phyloP scores from a whole-genome alignment of 2,888 invertebrate species.

The Heliconius ismenius region DNA sequence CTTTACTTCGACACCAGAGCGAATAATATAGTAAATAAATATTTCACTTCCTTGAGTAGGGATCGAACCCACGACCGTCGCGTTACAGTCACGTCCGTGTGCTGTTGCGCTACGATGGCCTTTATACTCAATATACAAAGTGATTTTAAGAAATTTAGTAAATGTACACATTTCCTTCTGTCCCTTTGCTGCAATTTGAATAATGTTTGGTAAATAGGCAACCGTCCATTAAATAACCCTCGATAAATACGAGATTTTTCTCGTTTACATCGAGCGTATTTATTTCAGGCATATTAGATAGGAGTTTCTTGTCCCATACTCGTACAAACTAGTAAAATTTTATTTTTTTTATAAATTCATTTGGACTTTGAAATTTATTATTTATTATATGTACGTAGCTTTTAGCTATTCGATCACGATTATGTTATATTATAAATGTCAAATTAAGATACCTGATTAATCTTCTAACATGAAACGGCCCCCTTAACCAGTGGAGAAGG shows the following conservation, averaged over 20 bases:
- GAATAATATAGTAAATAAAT: no score
- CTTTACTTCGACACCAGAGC: no score
- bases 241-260: not conserved
- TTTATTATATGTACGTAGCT: not conserved
- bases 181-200: not conserved
- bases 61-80: no score
- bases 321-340: not conserved
- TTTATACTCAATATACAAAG: not conserved
- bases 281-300: not conserved
- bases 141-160: not conserved
- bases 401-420: not conserved
- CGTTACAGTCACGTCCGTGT: no score
- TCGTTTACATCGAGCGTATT: not conserved
- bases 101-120: no score
- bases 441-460: slow-evolving; percentile 18
- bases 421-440: not conserved
- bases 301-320: not conserved
- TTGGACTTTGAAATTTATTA: not conserved
- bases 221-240: not conserved
- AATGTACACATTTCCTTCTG: not conserved
- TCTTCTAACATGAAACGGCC: slow-evolving; percentile 13
- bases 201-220: not conserved
- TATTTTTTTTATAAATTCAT: no score
- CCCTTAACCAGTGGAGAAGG: slow-evolving; percentile 20
- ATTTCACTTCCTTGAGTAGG: no score